Percentiles rank a stretch among this genome's conserved stretches.
phyloP scores from a whole-genome alignment of 2,888 invertebrate genomes.

The Sipha maydis region DNA sequence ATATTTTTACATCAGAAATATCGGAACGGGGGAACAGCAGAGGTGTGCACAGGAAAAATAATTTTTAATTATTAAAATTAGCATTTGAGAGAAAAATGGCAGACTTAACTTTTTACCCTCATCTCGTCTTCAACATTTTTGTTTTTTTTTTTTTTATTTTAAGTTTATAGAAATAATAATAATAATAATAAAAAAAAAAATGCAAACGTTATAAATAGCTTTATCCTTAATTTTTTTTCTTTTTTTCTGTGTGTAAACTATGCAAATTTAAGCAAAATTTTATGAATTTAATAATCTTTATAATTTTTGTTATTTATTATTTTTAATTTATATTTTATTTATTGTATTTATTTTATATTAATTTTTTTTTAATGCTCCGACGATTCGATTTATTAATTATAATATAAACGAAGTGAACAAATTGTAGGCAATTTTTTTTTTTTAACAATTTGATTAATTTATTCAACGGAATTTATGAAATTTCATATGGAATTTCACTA shows the following conservation, averaged over 20 bases:
- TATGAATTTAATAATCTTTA: conserved; percentile 28
- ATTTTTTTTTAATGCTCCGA: background rate
- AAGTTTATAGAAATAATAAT: conserved; percentile 20
- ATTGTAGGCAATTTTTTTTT: no score
- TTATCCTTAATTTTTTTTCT: background rate
- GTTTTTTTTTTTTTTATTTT: conserved; percentile 18
- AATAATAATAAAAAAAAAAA: conserved; percentile 1
- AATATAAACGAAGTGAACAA: background rate
- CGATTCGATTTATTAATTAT: background rate
- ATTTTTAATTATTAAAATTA: conserved; percentile 41
- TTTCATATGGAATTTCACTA: no score
- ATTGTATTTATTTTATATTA: conserved; percentile 13
- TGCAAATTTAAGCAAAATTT: conserved; percentile 39
- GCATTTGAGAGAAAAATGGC: conserved; percentile 32
- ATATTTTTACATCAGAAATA: conserved; percentile 25
- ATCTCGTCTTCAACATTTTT: background rate
- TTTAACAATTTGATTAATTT: background rate
- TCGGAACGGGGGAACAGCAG: background rate
- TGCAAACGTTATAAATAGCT: conserved; percentile 28
- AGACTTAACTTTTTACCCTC: conserved; percentile 44
- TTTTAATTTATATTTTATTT: conserved; percentile 27
- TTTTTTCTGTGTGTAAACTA: conserved; percentile 9
- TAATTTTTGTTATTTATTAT: conserved; percentile 29
- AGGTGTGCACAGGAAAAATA: conserved; percentile 11
- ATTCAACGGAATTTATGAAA: no score